Percentiles rank a stretch among this genome's conserved stretches.
Conservation (phyloP, 2,113 vertebrate genomes). For the Myiopsitta monachus region DNA sequence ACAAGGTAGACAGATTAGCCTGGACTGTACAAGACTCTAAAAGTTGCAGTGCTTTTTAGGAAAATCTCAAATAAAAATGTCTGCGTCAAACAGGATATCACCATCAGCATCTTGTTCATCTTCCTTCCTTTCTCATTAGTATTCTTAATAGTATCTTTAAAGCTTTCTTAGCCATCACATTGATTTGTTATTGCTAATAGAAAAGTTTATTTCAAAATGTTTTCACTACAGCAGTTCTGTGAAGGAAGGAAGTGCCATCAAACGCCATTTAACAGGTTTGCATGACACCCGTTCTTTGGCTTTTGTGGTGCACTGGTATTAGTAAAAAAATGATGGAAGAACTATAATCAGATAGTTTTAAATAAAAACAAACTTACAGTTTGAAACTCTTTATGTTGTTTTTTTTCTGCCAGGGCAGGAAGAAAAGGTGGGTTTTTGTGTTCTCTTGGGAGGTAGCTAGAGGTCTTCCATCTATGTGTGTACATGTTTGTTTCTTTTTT, state of each 20-base stretch:
- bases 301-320: background rate
- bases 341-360: background rate
- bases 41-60: background rate
- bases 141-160: background rate
- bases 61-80: background rate
- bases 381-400: background rate
- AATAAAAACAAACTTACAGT: constrained; percentile 2
- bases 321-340: background rate
- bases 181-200: background rate
- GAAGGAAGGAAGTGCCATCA: background rate
- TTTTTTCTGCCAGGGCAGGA: background rate
- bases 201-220: background rate
- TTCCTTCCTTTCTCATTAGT: background rate
- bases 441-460: constrained; percentile 34
- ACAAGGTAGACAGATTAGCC: background rate
- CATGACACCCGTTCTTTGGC: background rate
- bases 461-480: constrained; percentile 18
- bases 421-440: background rate
- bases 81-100: background rate
- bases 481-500: constrained; percentile 22
- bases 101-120: background rate
- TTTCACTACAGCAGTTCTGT: background rate
- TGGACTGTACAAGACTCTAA: background rate
- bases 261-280: background rate
- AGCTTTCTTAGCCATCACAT: background rate